Evolutionary conservation across 2,888 invertebrate genomes (phyloP), one percentile per base, ranked within the genome.

Genomic region (Cetonia aurata): DNA sequence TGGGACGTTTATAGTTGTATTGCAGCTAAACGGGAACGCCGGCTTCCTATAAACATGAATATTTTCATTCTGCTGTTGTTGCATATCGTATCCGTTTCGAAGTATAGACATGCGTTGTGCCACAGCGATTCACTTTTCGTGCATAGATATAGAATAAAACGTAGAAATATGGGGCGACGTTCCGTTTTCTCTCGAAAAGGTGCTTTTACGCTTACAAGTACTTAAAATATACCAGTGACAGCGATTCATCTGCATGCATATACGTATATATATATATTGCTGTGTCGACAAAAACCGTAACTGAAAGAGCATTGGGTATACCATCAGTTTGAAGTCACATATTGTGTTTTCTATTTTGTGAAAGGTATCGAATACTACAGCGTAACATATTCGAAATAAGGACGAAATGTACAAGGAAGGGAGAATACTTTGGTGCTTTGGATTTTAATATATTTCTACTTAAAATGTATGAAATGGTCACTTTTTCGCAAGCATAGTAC

Each of bases 61-160:
- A 42, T 53, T n/a, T 42, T 41, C 41, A 42, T 57, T 57, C 41
- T 31, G 53, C 66, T 50, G 66, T 46, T 66, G n/a, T 37, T 37
- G 66, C 66, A 53, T 52, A 37, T 37, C 50, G 37, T 66, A 44
- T 59, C n/a, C 44, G 17, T 19, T 59, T 44, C 4, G 41, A 41
- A 57, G 17, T 13, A 25, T n/a, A n/a, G n/a, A n/a, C 25, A 4
- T 25, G 15, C 41, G 41, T 57, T 59, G 44, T 42, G 19, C 44
- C 25, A 19, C 59, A 33, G 42, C 19, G 42, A 19, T 25, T 59
- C 44, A 19, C 15, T 44, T 59, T 42, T 53, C 3, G 12, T n/a
- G 25, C 31, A 53, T n/a, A 53, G 1, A 6, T 37, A 8, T 37
- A 37, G 37, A 37, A 37, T 25, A 53, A 53, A 25, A 53, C 25